phyloP scores from a whole-genome alignment of 2,113 vertebrate genomes.

The Passer domesticus region DNA sequence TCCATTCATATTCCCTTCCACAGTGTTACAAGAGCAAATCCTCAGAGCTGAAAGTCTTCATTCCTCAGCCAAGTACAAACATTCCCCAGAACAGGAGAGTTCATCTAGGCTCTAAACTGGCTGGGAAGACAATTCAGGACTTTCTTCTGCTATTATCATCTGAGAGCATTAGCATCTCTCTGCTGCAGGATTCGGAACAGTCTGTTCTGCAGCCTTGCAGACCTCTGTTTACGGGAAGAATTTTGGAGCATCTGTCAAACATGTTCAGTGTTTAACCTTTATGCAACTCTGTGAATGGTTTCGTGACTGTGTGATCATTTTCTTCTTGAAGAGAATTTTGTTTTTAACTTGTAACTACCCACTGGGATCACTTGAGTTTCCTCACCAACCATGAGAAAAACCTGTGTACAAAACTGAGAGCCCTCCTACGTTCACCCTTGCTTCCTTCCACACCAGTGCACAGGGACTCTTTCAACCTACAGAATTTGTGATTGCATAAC shows the following conservation, averaged over 20 bases:
- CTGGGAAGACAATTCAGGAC: constrained; percentile 7
- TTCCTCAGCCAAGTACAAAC: background rate
- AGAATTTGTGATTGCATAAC: constrained; percentile 37
- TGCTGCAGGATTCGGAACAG: background rate
- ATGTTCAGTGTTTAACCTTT: constrained; percentile 28
- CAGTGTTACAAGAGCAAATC: background rate
- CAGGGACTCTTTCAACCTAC: constrained; percentile 9
- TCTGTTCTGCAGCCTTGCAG: constrained; percentile 23
- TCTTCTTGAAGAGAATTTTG: background rate
- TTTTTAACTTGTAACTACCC: background rate
- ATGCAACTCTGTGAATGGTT: background rate
- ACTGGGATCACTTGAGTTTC: background rate
- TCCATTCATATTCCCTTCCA: background rate
- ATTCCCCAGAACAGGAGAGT: background rate
- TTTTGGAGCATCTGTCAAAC: constrained; percentile 29
- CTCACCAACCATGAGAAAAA: background rate
- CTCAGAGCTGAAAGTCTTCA: background rate
- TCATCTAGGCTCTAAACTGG: background rate
- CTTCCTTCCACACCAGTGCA: background rate
- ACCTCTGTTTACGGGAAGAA: background rate
- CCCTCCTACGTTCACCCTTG: background rate
- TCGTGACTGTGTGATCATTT: background rate
- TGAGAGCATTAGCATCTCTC: background rate
- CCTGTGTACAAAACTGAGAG: background rate
- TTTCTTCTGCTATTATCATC: constrained; percentile 9